Evolutionary conservation across 2,888 invertebrate genomes (phyloP).

Genomic region (Harpagoxenus sublaevis): DNA sequence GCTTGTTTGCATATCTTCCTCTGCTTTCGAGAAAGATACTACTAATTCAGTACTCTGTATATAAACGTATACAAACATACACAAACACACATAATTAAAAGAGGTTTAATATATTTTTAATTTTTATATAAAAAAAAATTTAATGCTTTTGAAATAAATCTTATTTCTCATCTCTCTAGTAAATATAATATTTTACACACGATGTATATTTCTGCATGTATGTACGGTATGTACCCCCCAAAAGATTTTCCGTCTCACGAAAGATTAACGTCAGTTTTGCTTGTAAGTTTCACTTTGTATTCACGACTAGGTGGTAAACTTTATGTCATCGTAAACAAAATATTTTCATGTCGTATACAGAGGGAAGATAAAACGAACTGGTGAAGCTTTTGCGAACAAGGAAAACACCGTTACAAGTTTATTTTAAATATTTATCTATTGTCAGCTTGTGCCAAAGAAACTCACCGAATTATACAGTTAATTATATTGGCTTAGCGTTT

Average conservation of each 20-base stretch:
- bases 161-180: not conserved
- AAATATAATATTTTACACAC: not conserved
- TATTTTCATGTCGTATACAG: conserved; percentile 14
- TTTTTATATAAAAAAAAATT: not conserved
- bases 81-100: not conserved
- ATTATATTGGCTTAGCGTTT: conserved; percentile 28
- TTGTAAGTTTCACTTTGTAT: conserved; percentile 22
- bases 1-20: not conserved
- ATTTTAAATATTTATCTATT: conserved; percentile 39
- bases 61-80: not conserved
- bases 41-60: not conserved
- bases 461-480: conserved; percentile 15
- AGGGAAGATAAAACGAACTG: conserved; percentile 1
- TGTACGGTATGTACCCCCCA: not conserved
- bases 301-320: not conserved
- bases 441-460: conserved; percentile 30
- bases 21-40: not conserved
- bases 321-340: conserved; percentile 39
- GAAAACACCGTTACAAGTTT: conserved; percentile 12
- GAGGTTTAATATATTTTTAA: conserved; percentile 3
- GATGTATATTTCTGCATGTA: not conserved
- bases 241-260: conserved; percentile 1
- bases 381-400: conserved; percentile 3
- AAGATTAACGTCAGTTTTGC: conserved; percentile 4
- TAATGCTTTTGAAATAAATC: not conserved